Base-by-base conservation (phyloP, 2,797 vertebrate species). In the Adelosebastes latens region DNA sequence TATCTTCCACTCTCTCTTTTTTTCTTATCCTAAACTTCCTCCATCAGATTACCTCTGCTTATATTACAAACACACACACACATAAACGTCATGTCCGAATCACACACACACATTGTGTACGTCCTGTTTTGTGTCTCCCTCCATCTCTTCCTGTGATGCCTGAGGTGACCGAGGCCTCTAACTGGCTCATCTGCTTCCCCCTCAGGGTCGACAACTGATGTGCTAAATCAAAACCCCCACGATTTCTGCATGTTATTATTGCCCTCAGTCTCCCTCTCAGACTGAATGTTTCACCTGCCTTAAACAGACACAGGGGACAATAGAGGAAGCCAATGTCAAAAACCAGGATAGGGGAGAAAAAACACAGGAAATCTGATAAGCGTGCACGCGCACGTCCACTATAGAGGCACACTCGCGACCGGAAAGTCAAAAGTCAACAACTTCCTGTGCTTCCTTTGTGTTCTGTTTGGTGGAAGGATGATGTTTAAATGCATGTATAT, bases 361-460 rank as follows among this genome's bases (percentile, higher is more conserved):
- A 67, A 46, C 46, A 74, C 67, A 53, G 61, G 70, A 80, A 68
- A 52, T 42, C 24, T 71, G 61, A 42, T 53, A 60, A 73, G 53
- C 4, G 20, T 8, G 4, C 8, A 39, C 29, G 32, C 31, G 11
- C 25, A 25, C 36, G 20, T 52, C 10, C n/a, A 6, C 24, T 20
- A 12, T 0, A 56, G 27, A 31, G 2, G 29, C 74, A 25, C 58
- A 36, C 69, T n/a, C 24, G 24, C 10, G 20, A 59, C 34, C 18
- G 27, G 69, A 62, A 76, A 84, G 78, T 71, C 75, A 87, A 55
- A 81, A 85, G 77, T 75, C 84, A 92, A 90, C 73, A 73, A 94
- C 89, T 95, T 95, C 95, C 93, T 92, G 86, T 77, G 18, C 46
- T 73, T 87, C 89, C n/a, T 75, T 24, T 46, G 27, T 5, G 1